These are phyloP conservation scores for Platysteira castanea DNA, from an alignment of 2,113 vertebrate species.

Conservation along the genomic window DNA sequence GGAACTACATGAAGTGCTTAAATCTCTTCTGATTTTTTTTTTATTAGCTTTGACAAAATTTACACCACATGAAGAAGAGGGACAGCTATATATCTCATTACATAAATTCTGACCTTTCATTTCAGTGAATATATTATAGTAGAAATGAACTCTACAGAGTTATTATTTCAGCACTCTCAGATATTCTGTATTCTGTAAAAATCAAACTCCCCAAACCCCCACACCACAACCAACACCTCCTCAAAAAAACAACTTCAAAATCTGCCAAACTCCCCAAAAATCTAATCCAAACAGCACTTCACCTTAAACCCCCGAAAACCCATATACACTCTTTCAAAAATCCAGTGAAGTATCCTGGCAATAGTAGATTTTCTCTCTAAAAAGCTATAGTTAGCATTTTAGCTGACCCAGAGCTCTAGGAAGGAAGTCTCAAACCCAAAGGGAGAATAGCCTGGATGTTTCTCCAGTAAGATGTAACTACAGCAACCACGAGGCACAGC, in stretches of 20 bases:
- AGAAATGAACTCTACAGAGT: not conserved
- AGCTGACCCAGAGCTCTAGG: not conserved
- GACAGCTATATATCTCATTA: not conserved
- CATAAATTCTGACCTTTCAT: not conserved
- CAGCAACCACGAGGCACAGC: not conserved
- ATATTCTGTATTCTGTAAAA: not conserved
- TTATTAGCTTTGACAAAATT: not conserved
- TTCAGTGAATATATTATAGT: not conserved
- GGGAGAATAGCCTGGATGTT: not conserved
- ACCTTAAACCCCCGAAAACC: accelerated
- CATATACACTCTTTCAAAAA: not conserved
- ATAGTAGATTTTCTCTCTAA: not conserved
- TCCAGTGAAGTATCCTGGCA: not conserved
- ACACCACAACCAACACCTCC: not conserved
- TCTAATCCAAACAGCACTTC: not conserved
- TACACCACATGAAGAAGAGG: not conserved
- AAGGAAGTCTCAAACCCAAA: not conserved
- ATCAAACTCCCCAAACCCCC: not conserved
- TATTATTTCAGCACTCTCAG: not conserved
- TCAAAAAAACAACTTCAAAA: not conserved
- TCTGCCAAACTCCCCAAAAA: not conserved
- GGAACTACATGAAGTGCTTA: not conserved
- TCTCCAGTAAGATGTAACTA: slow-evolving; percentile 29
- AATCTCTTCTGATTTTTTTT: not conserved
- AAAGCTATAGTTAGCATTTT: not conserved